Conservation (phyloP, 2,113 vertebrate genomes). For the Monopterus albus region DNA sequence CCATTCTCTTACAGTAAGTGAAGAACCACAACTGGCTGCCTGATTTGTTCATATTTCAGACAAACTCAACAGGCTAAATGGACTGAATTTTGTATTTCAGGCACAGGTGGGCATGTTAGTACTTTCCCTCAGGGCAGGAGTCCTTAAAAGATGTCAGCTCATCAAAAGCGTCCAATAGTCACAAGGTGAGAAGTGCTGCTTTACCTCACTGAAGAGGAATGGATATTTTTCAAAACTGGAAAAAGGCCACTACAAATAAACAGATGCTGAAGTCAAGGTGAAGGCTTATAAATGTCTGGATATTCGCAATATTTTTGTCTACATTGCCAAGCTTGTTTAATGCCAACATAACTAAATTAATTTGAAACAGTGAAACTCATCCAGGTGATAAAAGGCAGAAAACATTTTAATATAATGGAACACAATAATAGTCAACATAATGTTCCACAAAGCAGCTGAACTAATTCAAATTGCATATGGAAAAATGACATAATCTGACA, state of each 20-base stretch:
- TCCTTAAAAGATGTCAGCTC: neutral
- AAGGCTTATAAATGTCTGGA: neutral
- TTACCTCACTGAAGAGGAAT: too few species aligned
- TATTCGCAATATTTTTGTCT: too few species aligned
- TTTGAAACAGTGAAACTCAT: neutral
- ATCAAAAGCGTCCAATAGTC: neutral
- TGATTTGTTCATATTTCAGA: neutral
- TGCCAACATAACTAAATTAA: neutral
- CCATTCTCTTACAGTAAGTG: neutral
- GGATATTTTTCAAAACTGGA: too few species aligned
- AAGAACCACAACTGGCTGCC: neutral
- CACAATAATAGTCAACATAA: constrained; percentile 35
- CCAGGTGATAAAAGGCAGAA: constrained; percentile 47
- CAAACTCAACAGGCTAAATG: neutral
- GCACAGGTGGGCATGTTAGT: neutral
- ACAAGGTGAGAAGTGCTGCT: neutral
- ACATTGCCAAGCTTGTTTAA: neutral
- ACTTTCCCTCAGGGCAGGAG: neutral
- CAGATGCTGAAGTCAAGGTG: too few species aligned
- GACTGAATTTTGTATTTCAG: neutral
- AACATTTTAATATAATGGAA: constrained; percentile 72
- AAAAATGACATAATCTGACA: constrained; percentile 6
- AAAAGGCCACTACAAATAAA: too few species aligned
- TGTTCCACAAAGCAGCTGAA: constrained; percentile 38
- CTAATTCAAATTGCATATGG: constrained; percentile 22